phyloP scores from a whole-genome alignment of 2,113 vertebrate species.

The Percopsis transmontana region DNA sequence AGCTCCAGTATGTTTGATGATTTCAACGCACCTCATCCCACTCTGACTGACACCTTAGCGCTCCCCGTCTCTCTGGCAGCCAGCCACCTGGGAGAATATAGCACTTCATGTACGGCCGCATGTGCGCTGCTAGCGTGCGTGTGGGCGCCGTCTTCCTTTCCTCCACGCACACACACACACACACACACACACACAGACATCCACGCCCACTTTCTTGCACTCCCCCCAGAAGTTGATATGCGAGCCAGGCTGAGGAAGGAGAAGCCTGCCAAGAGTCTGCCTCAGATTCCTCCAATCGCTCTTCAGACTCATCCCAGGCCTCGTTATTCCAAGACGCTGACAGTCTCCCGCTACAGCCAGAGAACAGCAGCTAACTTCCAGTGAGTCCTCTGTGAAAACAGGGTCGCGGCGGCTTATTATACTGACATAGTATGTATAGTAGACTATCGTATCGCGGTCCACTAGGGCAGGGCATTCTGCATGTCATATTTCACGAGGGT shows the following conservation, averaged over 20 bases:
- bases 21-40: conserved; percentile 48
- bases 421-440: conserved; percentile 12
- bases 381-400: conserved; percentile 33
- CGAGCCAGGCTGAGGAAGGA: conserved; percentile 51
- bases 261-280: conserved; percentile 56
- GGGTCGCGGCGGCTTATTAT: conserved; percentile 39
- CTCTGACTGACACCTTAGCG: conserved; percentile 48
- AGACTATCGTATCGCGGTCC: conserved; percentile 20
- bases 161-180: background rate
- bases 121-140: conserved; percentile 16
- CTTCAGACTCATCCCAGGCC: conserved; percentile 50
- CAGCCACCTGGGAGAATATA: conserved; percentile 24
- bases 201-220: conserved; percentile 2
- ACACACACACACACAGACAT: conserved; percentile 5
- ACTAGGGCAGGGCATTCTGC: conserved; percentile 26
- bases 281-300: conserved; percentile 49
- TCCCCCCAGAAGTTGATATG: conserved; percentile 25
- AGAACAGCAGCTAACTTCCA: conserved; percentile 29
- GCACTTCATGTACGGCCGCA: conserved; percentile 11
- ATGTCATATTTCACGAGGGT: conserved; percentile 33
- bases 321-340: conserved; percentile 56
- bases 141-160: conserved; percentile 34
- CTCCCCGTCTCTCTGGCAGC: conserved; percentile 35
- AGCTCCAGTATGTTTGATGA: conserved; percentile 41
- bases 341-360: conserved; percentile 31